Evolutionary conservation across 2,797 vertebrate genomes (phyloP), one percentile per base, ranked within the genome.

Genomic region (Poeciliopsis gracilis): DNA sequence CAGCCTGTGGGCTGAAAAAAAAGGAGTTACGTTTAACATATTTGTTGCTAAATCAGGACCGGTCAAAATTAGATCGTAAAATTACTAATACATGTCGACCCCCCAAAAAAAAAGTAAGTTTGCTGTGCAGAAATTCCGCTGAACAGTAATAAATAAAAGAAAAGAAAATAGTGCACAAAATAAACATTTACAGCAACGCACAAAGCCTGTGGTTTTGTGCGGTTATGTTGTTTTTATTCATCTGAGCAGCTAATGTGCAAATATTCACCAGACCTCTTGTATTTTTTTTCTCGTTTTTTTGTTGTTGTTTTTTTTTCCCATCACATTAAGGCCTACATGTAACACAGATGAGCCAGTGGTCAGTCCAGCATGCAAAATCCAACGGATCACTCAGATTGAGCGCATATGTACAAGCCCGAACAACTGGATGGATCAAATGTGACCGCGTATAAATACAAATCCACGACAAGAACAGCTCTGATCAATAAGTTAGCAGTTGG

Each of bases 401-500:
- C 91, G 79, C 88, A 94, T 90, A 93, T 94, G 80, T 94, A 92
- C 94, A 94, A 90, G 89, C 86, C 88, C 85, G 83, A 41, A 67
- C 66, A 67, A 67, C 38, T 67, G 41, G 66, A 69, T 45, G 38
- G 25, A 45, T 69, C 89, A 91, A 90, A 87, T 84, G 87, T 78
- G 85, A 87, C 90, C 73, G 86, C 88, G 88, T 91, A 94, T 94
- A 94, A 93, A 95, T 94, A 95, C 93, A 92, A 81, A 92, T 87
- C 87, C 86, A 92, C 90, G 89, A 92, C 87, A 74, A 92, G 91
- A 67, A 67, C 20, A 69, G 12, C 38, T 69, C 38, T 69, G 66
- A 69, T 69, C 90, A 96, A 96, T 96, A 95, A 96, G 87, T 96
- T 95, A 95, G 87, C 91, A 92, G 89, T 91, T 85, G 30, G 85